Evolutionary conservation across 92 coral and sea anemone genomes (phyloP), one percentile per base, ranked within the genome.

Genomic region (Blastomussa wellsi): DNA sequence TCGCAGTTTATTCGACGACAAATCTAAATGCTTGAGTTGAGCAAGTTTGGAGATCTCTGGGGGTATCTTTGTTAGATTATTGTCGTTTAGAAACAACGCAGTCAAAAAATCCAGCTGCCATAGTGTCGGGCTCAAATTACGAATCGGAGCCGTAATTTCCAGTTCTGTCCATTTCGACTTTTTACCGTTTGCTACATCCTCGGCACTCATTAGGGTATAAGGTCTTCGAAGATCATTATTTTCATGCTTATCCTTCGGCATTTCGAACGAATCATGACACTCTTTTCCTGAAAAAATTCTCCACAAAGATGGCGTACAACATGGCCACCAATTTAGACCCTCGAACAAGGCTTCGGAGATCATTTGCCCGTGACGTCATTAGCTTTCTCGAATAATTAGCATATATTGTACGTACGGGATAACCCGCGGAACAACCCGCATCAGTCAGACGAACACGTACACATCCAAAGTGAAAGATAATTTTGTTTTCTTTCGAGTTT

Each of bases 91-190:
- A 89, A 91, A 91, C 81, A 97, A 87, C 47, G 98, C 94, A 77
- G 99, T 97, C 81, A 97, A 91, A 90, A 94, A 94, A 86, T 94
- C 89, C 91, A 97, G 95, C 94, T 92, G 94, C 99, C 99, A 97
- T 33, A 97, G 87, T 89, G 94, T 94, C 86, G 99, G 99, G 85
- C 99, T 97, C 90, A 97, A 93, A 91, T 97, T 97, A 77, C 98
- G 95, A 84, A 97, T 93, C 82, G 98, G 90, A 86, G 98, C 98
- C 90, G 95, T 95, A 84, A 97, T 92, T 93, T 97, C 99, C 90
- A 97, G 92, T 88, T 95, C 99, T 72, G 96, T 97, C 99, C 99
- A 97, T 44, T 84, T 79, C 74, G 99, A 93, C 87, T 97, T 95
- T 88, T 91, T 92, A 42, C 95, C 97, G 49, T 92, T 95, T 48